phyloP scores from a whole-genome alignment of 2,797 vertebrate genomes.

The Cyprinella venusta region DNA sequence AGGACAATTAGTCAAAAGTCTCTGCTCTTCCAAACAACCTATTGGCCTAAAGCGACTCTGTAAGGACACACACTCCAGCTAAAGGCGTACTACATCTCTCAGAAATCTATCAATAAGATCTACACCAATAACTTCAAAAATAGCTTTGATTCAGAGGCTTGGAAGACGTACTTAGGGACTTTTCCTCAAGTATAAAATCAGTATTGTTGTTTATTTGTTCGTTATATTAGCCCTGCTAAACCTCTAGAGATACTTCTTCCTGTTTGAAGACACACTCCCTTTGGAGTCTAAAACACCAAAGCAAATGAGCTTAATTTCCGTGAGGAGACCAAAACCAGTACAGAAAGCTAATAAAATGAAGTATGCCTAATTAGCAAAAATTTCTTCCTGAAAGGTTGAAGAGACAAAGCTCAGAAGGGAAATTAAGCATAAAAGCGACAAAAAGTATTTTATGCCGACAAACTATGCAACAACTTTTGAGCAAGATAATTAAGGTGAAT shows the following conservation, averaged over 20 bases:
- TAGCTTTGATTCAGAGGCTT: neutral
- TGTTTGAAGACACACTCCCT: slow-evolving; percentile 34
- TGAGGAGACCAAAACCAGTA: slow-evolving; percentile 45
- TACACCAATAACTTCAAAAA: slow-evolving; percentile 3
- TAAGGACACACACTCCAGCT: slow-evolving; percentile 20
- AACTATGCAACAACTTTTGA: neutral
- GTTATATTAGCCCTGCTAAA: neutral
- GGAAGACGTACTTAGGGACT: neutral
- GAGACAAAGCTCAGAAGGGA: slow-evolving; percentile 45
- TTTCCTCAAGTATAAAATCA: slow-evolving; percentile 26
- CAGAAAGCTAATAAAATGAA: slow-evolving; percentile 41
- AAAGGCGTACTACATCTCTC: neutral
- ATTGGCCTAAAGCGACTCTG: slow-evolving; percentile 8
- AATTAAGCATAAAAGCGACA: slow-evolving; percentile 16
- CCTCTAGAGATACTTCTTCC: slow-evolving; percentile 19
- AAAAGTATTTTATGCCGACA: neutral
- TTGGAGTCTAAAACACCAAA: slow-evolving; percentile 39
- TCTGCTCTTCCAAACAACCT: slow-evolving; percentile 34
- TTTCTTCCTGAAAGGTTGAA: slow-evolving; percentile 49
- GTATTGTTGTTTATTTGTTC: slow-evolving; percentile 32
- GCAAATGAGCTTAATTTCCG: slow-evolving; percentile 42
- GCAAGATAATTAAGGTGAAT: neutral
- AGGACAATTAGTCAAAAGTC: slow-evolving; percentile 55
- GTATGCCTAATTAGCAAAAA: slow-evolving; percentile 55
- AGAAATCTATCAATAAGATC: neutral